A percentile compares a stretch with the other conserved stretches of the same genome.
Conservation (phyloP, 2,113 vertebrate genomes). For the Pogonocichla stellata region DNA sequence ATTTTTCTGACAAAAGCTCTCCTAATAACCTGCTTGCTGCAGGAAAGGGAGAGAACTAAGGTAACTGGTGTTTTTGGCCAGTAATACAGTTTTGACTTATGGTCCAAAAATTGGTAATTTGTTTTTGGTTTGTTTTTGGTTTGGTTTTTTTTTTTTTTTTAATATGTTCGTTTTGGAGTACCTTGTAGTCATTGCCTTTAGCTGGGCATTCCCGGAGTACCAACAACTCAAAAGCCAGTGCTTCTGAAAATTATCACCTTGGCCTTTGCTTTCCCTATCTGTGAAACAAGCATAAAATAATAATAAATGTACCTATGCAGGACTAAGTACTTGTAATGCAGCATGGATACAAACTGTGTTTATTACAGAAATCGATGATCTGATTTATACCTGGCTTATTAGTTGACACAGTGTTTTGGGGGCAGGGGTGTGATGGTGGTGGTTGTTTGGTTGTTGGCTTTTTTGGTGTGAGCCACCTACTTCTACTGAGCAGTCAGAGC, state of each 20-base stretch:
- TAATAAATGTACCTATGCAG: neutral
- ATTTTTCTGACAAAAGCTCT: neutral
- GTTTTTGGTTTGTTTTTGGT: neutral
- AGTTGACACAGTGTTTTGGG: neutral
- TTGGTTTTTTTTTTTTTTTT: neutral
- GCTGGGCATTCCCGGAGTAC: neutral
- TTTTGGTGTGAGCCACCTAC: neutral
- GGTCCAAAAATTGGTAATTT: neutral
- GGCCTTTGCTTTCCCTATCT: neutral
- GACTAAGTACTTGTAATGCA: neutral
- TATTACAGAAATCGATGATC: neutral
- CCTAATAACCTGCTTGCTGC: neutral
- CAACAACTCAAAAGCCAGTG: neutral
- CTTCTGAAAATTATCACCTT: neutral
- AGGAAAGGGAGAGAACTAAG: neutral
- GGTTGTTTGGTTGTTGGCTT: neutral
- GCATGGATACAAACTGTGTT: neutral
- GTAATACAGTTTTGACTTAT: neutral
- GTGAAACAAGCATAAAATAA: neutral
- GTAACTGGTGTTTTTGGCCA: neutral
- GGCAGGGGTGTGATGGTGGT: fast-evolving
- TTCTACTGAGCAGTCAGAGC: neutral
- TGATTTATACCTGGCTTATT: neutral
- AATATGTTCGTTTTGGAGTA: neutral
- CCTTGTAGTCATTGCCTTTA: neutral